Percentiles rank a stretch among this genome's conserved stretches.
These are phyloP conservation scores for Alloplasta piceator DNA, from an alignment of 2,888 invertebrate species.

Conservation along the genomic window DNA sequence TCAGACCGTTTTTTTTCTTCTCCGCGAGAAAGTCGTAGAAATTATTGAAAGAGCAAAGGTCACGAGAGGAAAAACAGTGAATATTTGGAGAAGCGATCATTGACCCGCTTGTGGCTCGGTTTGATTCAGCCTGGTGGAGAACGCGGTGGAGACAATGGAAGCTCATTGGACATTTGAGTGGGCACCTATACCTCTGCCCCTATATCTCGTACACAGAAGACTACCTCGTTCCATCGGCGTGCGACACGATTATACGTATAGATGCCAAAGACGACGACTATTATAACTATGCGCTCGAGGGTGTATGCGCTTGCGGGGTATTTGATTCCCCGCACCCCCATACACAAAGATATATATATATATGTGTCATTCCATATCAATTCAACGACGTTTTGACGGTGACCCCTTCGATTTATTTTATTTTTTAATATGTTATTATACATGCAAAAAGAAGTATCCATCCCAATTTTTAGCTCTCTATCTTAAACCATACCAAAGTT, in stretches of 20 bases:
- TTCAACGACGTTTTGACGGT: too few relatives aligned
- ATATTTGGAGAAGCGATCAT: slow-evolving; percentile 74
- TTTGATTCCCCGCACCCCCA: slow-evolving; percentile 23
- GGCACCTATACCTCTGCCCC: slow-evolving; percentile 42
- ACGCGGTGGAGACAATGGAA: slow-evolving; percentile 64
- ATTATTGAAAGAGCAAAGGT: too few relatives aligned
- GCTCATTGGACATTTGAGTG: slow-evolving; percentile 66
- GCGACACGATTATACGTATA: slow-evolving; percentile 46
- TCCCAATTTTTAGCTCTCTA: too few relatives aligned
- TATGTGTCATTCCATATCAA: too few relatives aligned
- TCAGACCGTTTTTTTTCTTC: too few relatives aligned
- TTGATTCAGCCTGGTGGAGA: slow-evolving; percentile 42
- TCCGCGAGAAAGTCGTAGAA: too few relatives aligned
- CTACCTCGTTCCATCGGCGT: neutral
- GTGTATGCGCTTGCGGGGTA: slow-evolving; percentile 48
- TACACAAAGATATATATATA: slow-evolving; percentile 7
- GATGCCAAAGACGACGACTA: slow-evolving; percentile 44
- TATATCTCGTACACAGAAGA: slow-evolving; percentile 39
- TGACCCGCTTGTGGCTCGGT: slow-evolving; percentile 69
- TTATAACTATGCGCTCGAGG: slow-evolving; percentile 55
- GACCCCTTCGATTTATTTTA: too few relatives aligned
- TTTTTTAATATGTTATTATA: too few relatives aligned
- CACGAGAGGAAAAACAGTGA: too few relatives aligned
- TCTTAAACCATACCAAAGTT: too few relatives aligned
- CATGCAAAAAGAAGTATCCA: too few relatives aligned